Conservation (phyloP, 2,113 vertebrate species). For the Muntiacus muntjak region DNA sequence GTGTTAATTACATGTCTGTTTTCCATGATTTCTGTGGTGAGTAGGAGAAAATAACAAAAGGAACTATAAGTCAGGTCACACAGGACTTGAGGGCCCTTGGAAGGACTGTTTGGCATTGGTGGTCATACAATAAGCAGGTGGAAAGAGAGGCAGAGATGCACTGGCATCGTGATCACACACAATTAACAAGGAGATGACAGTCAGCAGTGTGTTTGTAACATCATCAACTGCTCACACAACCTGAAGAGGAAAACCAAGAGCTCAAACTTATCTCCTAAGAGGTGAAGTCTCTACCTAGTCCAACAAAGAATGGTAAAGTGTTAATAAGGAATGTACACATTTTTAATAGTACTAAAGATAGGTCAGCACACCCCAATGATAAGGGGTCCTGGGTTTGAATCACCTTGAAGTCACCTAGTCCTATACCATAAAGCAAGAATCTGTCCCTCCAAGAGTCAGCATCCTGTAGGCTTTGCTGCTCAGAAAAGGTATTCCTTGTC, state of each 20-base stretch:
- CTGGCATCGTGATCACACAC: no score
- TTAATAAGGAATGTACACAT: not conserved
- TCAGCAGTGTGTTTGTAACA: not conserved
- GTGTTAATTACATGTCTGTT: not conserved
- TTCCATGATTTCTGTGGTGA: not conserved
- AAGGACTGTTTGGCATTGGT: not conserved
- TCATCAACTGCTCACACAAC: not conserved
- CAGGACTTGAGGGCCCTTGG: not conserved
- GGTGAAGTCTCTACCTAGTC: not conserved
- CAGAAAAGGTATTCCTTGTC: not conserved
- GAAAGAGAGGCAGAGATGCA: not conserved
- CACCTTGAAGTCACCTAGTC: not conserved
- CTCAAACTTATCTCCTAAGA: not conserved
- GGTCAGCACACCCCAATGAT: not conserved
- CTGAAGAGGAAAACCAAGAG: not conserved
- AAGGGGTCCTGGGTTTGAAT: not conserved
- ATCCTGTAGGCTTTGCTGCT: not conserved
- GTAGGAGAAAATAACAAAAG: not conserved
- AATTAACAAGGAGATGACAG: not conserved
- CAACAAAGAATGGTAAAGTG: not conserved
- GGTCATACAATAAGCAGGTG: no score
- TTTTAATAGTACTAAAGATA: not conserved
- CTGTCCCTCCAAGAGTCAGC: not conserved
- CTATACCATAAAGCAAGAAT: not conserved
- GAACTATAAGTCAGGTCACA: not conserved